phyloP scores from a whole-genome alignment of 1,140 invertebrate species.

The Pteromalus puparum region DNA sequence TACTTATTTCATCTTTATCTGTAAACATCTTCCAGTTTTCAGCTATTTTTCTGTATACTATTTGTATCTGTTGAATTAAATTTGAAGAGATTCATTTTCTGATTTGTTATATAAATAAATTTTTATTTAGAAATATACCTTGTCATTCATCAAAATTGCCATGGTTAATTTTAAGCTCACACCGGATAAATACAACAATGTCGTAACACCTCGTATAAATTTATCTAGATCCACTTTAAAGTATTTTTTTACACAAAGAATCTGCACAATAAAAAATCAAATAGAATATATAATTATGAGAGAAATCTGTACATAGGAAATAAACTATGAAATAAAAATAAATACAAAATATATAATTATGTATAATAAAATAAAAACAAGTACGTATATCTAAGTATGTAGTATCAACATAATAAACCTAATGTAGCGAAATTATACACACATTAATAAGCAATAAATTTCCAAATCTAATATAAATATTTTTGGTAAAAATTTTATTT shows the following conservation, averaged over 20 bases:
- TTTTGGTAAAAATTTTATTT: too few species aligned
- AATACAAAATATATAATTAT: not conserved
- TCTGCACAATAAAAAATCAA: not conserved
- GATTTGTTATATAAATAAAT: not conserved
- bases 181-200: not conserved
- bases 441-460: not conserved
- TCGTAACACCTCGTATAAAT: not conserved
- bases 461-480: too few species aligned
- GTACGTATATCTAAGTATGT: not conserved
- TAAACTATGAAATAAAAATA: too few species aligned
- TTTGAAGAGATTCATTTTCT: not conserved
- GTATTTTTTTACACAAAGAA: not conserved
- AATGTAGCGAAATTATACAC: too few species aligned
- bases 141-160: not conserved
- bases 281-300: not conserved
- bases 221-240: not conserved
- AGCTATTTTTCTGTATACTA: not conserved
- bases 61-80: not conserved
- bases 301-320: too few species aligned
- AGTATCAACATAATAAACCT: too few species aligned
- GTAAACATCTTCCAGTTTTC: slow-evolving; percentile 24
- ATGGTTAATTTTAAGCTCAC: not conserved
- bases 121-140: not conserved
- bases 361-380: not conserved
- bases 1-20: not conserved